Conservation (phyloP, 1,140 invertebrate genomes). For the Musca vetustissima region DNA sequence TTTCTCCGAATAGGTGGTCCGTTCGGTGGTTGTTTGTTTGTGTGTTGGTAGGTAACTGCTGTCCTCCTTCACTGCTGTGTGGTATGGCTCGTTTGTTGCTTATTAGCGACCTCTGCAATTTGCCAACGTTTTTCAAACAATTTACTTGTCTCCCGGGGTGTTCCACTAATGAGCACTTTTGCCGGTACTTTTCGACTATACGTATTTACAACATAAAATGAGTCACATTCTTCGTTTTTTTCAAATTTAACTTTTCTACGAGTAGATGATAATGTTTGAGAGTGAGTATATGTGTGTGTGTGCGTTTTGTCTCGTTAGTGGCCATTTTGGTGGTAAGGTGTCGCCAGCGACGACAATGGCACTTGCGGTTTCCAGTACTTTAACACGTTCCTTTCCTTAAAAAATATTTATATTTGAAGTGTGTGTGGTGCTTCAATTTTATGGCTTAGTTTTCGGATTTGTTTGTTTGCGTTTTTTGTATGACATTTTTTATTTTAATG, state of each 20-base stretch:
- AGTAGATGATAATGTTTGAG: too few relatives aligned
- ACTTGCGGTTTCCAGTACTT: slow-evolving; percentile 29
- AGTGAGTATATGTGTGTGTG: neutral
- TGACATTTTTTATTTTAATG: too few relatives aligned
- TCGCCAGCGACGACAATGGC: neutral
- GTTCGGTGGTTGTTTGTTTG: neutral
- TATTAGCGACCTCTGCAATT: slow-evolving; percentile 31
- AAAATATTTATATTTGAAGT: too few relatives aligned
- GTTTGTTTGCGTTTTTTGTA: too few relatives aligned
- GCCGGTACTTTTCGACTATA: neutral
- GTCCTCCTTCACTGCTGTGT: too few relatives aligned
- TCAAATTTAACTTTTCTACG: neutral
- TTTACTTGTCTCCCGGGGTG: slow-evolving; percentile 31
- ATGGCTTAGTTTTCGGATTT: too few relatives aligned
- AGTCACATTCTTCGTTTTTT: neutral
- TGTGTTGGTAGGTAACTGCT: too few relatives aligned
- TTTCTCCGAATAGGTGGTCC: slow-evolving; percentile 11
- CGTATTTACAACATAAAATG: neutral
- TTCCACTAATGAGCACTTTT: slow-evolving; percentile 31
- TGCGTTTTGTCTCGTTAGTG: neutral
- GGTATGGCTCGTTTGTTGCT: slow-evolving; percentile 18
- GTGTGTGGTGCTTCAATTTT: too few relatives aligned
- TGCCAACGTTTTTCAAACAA: slow-evolving; percentile 32
- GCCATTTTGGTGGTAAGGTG: neutral
- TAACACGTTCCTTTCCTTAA: slow-evolving; percentile 27